Base-by-base conservation (phyloP, 92 coral and sea anemone genomes). In the Heliopora coerulea region DNA sequence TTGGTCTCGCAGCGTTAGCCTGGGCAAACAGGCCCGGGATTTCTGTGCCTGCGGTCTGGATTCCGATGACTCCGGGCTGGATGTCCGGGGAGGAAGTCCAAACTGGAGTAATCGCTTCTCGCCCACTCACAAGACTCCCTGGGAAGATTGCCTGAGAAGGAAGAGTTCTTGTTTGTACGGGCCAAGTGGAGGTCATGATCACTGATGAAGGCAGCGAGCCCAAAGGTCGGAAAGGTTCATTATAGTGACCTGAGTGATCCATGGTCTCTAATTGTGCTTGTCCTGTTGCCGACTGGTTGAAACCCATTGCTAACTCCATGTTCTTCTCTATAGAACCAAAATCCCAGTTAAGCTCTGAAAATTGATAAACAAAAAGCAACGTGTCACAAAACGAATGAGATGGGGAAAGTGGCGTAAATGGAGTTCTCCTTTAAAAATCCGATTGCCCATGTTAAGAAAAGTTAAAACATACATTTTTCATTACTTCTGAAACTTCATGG, bases 191-290 rank as follows among this genome's bases (percentile, higher is more conserved):
- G 56, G 56, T 67, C 3, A 23, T 21, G 12, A 10, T 19, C 5
- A 19, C 54, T 0, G 77, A 52, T 0, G 63, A 27, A 4, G 49
- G 13, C 0, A 42, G 17, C 23, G 49, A 26, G 9, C 34, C 35
- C 0, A 65, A 15, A 10, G 63, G 25, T 2, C 25, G 26, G 24
- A 20, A 52, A 19, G 62, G 77, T 31, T 52, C 62, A 4, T 21
- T 33, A 50, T 70, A 70, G 27, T 23, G 48, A 0, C 77, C 77
- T 35, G 77, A 70, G 30, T 70, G 77, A 41, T 70, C 77, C 77
- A 70, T 70, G 0, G 77, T 35, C 21, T 70, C 75, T 2, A 68
- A 37, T 37, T 37, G 24, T 10, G 24, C 62, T 12, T 35, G 24
- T 11, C 29, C 63, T 10, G n/a, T 70, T 24, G 77, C 52, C 10